A percentile compares a stretch with the other conserved stretches of the same genome.
Conservation (phyloP, 2,797 vertebrate species). For the Channallabes apus region DNA sequence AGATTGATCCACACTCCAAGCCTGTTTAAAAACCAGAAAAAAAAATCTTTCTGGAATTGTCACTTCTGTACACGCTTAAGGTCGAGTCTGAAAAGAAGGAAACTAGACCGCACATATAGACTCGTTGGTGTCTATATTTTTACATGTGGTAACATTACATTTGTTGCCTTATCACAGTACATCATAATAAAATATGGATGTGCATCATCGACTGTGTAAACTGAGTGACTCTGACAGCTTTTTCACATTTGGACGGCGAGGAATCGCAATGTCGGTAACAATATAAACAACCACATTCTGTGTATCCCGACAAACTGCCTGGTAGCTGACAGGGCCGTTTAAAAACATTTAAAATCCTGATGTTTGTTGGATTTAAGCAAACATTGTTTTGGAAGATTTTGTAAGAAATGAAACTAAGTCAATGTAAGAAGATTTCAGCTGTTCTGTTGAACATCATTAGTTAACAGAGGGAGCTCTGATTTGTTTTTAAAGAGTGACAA, state of each 20-base stretch:
- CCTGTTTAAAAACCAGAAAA: too few relatives aligned
- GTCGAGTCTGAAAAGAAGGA: too few relatives aligned
- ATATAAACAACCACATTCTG: conserved; percentile 12
- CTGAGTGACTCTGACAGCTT: background rate
- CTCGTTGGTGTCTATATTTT: background rate
- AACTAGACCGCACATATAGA: background rate
- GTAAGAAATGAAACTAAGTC: background rate
- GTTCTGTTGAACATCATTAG: background rate
- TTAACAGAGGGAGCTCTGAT: background rate
- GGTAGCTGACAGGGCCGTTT: background rate
- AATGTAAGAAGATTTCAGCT: background rate
- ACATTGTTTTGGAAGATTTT: conserved; percentile 6
- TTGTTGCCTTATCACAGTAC: background rate
- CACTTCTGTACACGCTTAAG: too few relatives aligned
- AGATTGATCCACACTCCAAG: too few relatives aligned
- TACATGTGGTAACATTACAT: background rate
- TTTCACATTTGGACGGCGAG: background rate
- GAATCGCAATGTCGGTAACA: background rate
- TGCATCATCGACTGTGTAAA: background rate
- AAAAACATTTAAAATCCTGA: background rate
- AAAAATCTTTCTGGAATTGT: too few relatives aligned
- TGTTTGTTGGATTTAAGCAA: background rate
- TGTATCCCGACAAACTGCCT: conserved; percentile 10
- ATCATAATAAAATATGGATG: background rate
- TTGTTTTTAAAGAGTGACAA: background rate